phyloP scores from a whole-genome alignment of 2,888 invertebrate species.

The Troglohyphantes excavatus region DNA sequence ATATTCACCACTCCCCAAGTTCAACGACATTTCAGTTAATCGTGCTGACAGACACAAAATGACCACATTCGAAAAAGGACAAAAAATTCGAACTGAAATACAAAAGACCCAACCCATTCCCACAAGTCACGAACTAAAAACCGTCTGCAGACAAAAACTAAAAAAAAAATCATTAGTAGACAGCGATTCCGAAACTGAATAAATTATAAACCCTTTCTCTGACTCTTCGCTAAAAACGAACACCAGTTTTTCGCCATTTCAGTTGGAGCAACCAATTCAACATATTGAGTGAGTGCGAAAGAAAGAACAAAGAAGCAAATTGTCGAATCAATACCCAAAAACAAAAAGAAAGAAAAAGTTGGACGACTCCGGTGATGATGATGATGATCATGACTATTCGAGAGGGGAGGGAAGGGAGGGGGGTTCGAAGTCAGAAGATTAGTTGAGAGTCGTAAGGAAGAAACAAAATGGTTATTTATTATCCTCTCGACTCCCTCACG shows the following conservation, averaged over 20 bases:
- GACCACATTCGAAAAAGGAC: too few relatives aligned
- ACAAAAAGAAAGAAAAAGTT: background rate
- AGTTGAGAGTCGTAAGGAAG: background rate
- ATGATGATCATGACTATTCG: constrained; percentile 39
- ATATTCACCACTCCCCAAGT: too few relatives aligned
- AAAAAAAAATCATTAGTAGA: constrained; percentile 20
- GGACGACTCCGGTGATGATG: constrained; percentile 23
- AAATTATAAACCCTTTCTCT: constrained; percentile 25
- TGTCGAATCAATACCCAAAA: constrained; percentile 39
- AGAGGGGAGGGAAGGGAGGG: background rate
- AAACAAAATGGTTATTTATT: background rate
- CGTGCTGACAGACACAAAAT: too few relatives aligned
- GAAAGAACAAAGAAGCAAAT: background rate
- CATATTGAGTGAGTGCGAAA: too few relatives aligned
- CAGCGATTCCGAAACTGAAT: constrained; percentile 28
- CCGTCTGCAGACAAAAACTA: too few relatives aligned
- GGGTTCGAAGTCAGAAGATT: constrained; percentile 8
- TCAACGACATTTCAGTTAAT: too few relatives aligned
- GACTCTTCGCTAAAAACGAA: too few relatives aligned
- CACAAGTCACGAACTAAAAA: constrained; percentile 8
- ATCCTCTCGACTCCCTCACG: background rate
- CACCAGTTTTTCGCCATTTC: too few relatives aligned
- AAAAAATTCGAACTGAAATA: too few relatives aligned
- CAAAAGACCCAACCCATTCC: too few relatives aligned
- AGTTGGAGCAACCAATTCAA: too few relatives aligned